Evolutionary conservation across 2,888 invertebrate species (phyloP).

Genomic region (Polietes domitor): DNA sequence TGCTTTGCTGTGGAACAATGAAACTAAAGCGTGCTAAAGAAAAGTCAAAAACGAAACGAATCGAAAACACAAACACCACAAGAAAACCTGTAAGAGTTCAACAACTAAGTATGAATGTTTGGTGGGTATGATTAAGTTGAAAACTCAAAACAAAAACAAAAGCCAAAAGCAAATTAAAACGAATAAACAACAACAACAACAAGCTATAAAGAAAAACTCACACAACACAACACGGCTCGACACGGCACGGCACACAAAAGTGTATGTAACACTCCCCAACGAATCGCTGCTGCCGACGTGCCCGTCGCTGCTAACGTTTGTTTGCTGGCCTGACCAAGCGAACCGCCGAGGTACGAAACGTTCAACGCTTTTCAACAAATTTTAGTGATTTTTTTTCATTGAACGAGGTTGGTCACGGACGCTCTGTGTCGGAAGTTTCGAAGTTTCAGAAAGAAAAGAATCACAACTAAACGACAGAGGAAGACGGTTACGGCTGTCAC

Average conservation of each 20-base stretch:
- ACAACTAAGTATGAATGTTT: conserved; percentile 11
- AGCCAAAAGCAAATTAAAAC: conserved; percentile 1
- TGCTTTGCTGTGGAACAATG: background rate
- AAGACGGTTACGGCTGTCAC: conserved; percentile 44
- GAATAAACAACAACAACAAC: conserved; percentile 4
- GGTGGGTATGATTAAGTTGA: background rate
- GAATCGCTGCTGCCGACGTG: background rate
- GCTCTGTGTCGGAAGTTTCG: too few species aligned
- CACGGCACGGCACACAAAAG: background rate
- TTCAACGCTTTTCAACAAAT: too few species aligned
- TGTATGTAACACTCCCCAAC: conserved; percentile 8
- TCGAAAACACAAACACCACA: background rate
- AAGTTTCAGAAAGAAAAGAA: conserved; percentile 52
- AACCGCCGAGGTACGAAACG: conserved; percentile 59
- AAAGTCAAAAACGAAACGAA: background rate
- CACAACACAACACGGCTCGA: background rate
- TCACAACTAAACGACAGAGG: conserved; percentile 61
- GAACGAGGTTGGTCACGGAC: too few species aligned
- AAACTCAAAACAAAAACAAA: background rate
- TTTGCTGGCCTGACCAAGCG: conserved; percentile 57
- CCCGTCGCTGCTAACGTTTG: background rate
- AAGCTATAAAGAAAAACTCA: background rate
- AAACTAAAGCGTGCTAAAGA: conserved; percentile 33
- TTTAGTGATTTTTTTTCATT: too few species aligned
- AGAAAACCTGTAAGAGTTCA: conserved; percentile 43